Base-by-base conservation (phyloP, 2,113 vertebrate genomes). In the Syngnathus scovelli region DNA sequence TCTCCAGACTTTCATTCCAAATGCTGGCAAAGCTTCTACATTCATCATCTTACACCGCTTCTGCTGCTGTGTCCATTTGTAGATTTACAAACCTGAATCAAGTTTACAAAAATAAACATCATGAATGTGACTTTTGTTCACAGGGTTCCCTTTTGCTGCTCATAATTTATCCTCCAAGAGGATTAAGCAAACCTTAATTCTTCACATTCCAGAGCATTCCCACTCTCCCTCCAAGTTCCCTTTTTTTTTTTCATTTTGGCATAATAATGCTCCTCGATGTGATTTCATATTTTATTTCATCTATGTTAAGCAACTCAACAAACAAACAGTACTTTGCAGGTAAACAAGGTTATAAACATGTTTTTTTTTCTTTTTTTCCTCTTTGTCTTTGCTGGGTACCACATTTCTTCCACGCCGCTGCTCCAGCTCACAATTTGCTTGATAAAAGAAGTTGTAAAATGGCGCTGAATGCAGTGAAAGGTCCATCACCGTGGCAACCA, bases 121-220 rank as follows among this genome's bases (percentile, higher is more conserved):
- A 70, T 5, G 6, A 11, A 69, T 65, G 46, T 54, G 63, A 44
- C 69, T 43, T 43, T 4, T 13, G 49, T 72, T 59, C 61, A 15
- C 49, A 21, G 73, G 73, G 78, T 64, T 67, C 82, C 61, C 66
- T 46, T 69, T 74, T 63, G 69, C 78, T 80, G 78, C 77, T 68
- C 68, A 86, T 83, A 77, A 85, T 85, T 88, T 78, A 84, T 85
- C 64, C 70, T 76, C 67, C 61, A 38, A 33, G 36, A 73, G 74
- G 81, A 85, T 88, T 85, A 83, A 83, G 72, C 61, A 75, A 83
- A 75, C 79, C 76, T 70, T 80, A 80, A 89, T 90, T 89, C 86
- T 70, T 80, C 64, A 81, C 77, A 88, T 90, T 88, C 87, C 88
- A 72, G 60, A 74, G 71, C 65, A 37, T 15, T n/a, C 61, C 64